Conservation (phyloP, 2,113 vertebrate genomes). For the Halichoerus grypus region DNA sequence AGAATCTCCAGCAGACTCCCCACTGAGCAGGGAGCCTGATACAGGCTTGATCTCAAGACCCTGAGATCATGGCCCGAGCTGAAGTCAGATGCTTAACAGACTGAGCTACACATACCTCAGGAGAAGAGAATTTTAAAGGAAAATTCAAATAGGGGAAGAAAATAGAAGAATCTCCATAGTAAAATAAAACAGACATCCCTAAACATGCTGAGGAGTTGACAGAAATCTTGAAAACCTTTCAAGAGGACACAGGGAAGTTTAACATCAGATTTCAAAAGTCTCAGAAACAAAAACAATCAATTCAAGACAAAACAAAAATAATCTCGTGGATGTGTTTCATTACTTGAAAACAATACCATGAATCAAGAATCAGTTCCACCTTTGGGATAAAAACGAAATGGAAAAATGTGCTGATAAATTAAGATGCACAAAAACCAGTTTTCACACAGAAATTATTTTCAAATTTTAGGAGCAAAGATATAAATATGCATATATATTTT, state of each 20-base stretch:
- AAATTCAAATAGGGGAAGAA: slow-evolving; percentile 40
- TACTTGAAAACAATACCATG: slow-evolving; percentile 3
- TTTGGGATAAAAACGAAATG: neutral
- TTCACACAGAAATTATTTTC: slow-evolving; percentile 33
- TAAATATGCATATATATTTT: slow-evolving; percentile 35
- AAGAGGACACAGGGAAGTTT: neutral
- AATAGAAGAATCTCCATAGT: neutral
- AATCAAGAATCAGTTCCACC: slow-evolving; percentile 15
- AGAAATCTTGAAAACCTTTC: slow-evolving; percentile 53
- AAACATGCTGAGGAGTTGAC: neutral
- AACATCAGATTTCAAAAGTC: neutral
- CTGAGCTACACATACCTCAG: neutral
- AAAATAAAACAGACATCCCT: neutral
- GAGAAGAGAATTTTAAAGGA: slow-evolving; percentile 42
- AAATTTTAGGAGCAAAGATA: slow-evolving; percentile 46
- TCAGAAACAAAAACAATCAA: slow-evolving; percentile 16
- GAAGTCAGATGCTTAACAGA: neutral
- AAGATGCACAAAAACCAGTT: slow-evolving; percentile 32
- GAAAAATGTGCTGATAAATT: slow-evolving; percentile 46
- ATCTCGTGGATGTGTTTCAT: neutral
- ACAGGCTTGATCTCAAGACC: neutral
- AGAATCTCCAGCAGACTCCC: neutral
- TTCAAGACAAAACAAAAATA: slow-evolving; percentile 27
- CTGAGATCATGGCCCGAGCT: neutral
- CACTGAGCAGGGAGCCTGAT: too few relatives aligned